A percentile compares a stretch with the other conserved stretches of the same genome.
Evolutionary conservation across 2,113 vertebrate species (phyloP).

Genomic region (Ursus arctos): DNA sequence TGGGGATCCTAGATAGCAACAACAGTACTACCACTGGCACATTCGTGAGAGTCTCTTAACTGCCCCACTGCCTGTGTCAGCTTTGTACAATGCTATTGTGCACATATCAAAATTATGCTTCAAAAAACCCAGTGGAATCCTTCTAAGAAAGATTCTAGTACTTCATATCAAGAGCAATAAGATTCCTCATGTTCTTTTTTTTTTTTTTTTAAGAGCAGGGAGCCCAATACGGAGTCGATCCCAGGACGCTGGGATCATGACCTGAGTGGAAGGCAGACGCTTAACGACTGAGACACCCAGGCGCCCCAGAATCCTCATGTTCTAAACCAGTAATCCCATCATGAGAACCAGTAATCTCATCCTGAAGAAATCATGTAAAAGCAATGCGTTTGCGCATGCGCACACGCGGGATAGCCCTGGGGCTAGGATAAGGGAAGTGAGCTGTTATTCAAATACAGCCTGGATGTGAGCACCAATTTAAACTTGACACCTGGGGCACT

Average conservation of each 20-base stretch:
- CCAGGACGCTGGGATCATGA: too few species aligned
- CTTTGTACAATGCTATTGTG: neutral
- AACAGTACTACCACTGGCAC: neutral
- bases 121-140: neutral
- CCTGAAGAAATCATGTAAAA: neutral
- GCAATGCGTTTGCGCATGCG: fast-evolving
- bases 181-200: neutral
- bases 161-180: neutral
- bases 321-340: neutral
- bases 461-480: neutral
- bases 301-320: neutral
- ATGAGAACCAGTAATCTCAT: neutral
- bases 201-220: too few species aligned
- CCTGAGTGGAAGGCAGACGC: too few species aligned
- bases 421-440: neutral
- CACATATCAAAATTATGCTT: neutral
- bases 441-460: neutral
- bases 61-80: neutral
- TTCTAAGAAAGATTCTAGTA: neutral
- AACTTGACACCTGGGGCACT: neutral
- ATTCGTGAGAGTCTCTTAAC: neutral
- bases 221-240: too few species aligned
- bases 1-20: neutral
- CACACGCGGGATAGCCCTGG: neutral
- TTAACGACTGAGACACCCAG: too few species aligned